phyloP scores from a whole-genome alignment of 1,140 invertebrate species.

The Cydia amplana region DNA sequence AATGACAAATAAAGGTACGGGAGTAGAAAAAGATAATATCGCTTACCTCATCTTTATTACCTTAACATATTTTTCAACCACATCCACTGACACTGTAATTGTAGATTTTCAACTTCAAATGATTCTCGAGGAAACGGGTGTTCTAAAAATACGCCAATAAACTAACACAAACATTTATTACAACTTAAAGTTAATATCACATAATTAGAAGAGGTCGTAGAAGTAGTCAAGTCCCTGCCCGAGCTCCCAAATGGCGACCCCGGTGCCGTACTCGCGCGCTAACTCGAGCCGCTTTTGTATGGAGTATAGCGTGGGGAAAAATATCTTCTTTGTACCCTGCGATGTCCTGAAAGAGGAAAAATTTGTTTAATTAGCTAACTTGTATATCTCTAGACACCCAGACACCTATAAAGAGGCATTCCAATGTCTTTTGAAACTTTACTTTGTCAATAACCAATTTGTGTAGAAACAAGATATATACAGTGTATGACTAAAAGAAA shows the following conservation, averaged over 20 bases:
- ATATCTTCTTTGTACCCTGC: constrained; percentile 86
- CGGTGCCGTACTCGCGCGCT: constrained; percentile 88
- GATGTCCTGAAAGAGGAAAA: constrained; percentile 79
- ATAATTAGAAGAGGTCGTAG: constrained; percentile 90
- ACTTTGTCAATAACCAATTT: too few species aligned
- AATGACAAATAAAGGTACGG: too few species aligned
- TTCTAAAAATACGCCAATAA: background rate
- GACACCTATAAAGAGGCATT: too few species aligned
- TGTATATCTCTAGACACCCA: background rate
- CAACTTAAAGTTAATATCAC: constrained; percentile 65
- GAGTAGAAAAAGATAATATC: too few species aligned
- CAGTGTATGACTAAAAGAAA: too few species aligned
- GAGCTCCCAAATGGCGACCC: constrained; percentile 96
- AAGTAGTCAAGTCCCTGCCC: constrained; percentile 97
- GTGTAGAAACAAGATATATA: too few species aligned
- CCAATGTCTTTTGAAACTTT: too few species aligned
- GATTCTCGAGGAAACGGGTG: background rate
- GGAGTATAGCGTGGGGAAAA: constrained; percentile 94
- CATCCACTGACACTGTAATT: too few species aligned
- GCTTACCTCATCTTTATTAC: too few species aligned
- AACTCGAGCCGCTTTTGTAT: constrained; percentile 90
- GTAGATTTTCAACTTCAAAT: background rate
- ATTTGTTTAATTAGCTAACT: background rate
- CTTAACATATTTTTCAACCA: too few species aligned
- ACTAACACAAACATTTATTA: constrained; percentile 31